phyloP scores from a whole-genome alignment of 2,797 vertebrate genomes.

The Sebastes hubbsi region DNA sequence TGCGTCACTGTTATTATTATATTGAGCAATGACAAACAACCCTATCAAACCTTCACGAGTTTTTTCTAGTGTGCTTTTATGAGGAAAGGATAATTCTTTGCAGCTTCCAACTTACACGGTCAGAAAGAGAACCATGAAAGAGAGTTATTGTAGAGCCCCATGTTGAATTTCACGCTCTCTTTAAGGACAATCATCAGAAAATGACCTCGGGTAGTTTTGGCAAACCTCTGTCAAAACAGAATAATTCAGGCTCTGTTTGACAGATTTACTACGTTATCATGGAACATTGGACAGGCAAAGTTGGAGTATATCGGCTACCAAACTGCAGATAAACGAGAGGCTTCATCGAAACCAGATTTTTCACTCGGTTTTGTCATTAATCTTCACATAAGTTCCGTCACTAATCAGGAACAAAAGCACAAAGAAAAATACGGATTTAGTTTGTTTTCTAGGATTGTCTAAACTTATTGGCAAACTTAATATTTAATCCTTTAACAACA shows the following conservation, averaged over 20 bases:
- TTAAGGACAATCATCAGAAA: neutral
- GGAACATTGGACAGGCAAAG: conserved; percentile 20
- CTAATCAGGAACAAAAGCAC: neutral
- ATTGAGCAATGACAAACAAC: conserved; percentile 12
- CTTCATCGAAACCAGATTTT: conserved; percentile 50
- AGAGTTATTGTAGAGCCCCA: neutral
- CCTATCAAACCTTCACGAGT: neutral
- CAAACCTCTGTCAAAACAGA: conserved; percentile 11
- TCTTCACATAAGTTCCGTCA: neutral
- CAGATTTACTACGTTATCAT: conserved; percentile 43
- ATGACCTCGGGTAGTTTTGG: neutral
- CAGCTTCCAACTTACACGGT: neutral
- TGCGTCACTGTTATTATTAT: neutral
- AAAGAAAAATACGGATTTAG: neutral
- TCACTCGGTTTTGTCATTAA: conserved; percentile 8
- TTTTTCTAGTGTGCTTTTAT: neutral
- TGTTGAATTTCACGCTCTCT: neutral
- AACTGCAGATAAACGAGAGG: conserved; percentile 9
- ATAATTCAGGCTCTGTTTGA: conserved; percentile 22
- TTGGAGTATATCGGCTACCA: conserved; percentile 29
- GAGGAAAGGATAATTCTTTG: neutral
- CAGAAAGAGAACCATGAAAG: neutral
- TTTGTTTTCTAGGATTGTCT: neutral
- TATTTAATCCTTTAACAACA: neutral
- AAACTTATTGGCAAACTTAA: neutral